These are phyloP conservation scores for Scaptomyza cyrtandrae DNA, from an alignment of 2,888 invertebrate species.

Conservation along the genomic window DNA sequence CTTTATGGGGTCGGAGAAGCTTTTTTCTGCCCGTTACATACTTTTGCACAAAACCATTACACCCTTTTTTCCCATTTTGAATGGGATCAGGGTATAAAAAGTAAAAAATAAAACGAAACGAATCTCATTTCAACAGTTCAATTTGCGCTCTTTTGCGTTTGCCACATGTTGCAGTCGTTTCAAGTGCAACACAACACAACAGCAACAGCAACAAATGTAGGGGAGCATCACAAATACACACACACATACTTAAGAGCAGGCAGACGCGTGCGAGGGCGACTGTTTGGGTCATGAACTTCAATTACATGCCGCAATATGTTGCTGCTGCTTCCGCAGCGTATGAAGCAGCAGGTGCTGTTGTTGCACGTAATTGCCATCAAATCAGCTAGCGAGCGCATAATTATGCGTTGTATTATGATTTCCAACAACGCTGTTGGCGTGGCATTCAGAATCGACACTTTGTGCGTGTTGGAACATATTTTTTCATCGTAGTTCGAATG, in stretches of 20 bases:
- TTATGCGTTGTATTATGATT: slow-evolving; percentile 45
- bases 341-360: slow-evolving; percentile 44
- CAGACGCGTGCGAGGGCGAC: slow-evolving; percentile 57
- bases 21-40: too few species aligned
- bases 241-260: slow-evolving; percentile 14
- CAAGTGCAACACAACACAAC: slow-evolving; percentile 42
- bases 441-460: slow-evolving; percentile 30
- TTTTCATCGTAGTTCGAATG: slow-evolving; percentile 15
- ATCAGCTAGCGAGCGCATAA: slow-evolving; percentile 65
- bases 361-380: slow-evolving; percentile 58
- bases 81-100: too few species aligned
- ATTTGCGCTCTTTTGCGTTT: slow-evolving; percentile 41
- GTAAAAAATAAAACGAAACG: slow-evolving; percentile 6
- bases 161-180: slow-evolving; percentile 41
- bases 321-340: slow-evolving; percentile 6
- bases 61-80: too few species aligned
- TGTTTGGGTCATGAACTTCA: slow-evolving; percentile 73
- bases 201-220: slow-evolving; percentile 17
- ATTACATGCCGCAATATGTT: slow-evolving; percentile 56
- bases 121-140: slow-evolving; percentile 55
- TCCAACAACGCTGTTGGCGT: slow-evolving; percentile 24
- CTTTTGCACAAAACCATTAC: too few species aligned
- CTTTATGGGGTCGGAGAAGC: too few species aligned
- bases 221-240: slow-evolving; percentile 1
- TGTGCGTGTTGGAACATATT: slow-evolving; percentile 8